These are phyloP conservation scores for Oscheius sp. DNA, from an alignment of 2,888 invertebrate species.

Conservation along the genomic window DNA sequence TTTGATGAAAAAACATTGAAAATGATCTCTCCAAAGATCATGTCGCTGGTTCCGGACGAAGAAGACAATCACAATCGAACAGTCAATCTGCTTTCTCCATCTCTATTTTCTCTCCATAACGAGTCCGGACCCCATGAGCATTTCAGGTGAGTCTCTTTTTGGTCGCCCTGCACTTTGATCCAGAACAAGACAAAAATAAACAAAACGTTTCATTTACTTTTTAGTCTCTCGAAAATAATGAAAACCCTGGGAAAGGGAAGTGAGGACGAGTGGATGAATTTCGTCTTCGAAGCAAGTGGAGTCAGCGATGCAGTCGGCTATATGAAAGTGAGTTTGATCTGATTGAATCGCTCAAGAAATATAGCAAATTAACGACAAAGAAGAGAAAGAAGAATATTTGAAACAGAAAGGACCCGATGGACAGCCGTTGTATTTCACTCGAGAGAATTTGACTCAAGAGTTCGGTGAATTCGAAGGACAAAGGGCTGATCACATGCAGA, in stretches of 20 bases:
- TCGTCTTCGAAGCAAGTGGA: constrained; percentile 67
- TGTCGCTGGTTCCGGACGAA: constrained; percentile 62
- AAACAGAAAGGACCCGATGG: constrained; percentile 38
- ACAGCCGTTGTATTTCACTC: constrained; percentile 40
- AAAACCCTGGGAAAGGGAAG: constrained; percentile 36
- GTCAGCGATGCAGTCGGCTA: constrained; percentile 49
- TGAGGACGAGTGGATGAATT: constrained; percentile 64
- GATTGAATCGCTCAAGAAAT: neutral
- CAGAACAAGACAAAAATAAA: constrained; percentile 1
- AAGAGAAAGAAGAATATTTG: constrained; percentile 38
- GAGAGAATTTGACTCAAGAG: constrained; percentile 40
- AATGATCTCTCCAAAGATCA: constrained; percentile 62
- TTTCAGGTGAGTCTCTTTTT: constrained; percentile 1
- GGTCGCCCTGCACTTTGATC: neutral
- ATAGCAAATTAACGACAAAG: constrained; percentile 32
- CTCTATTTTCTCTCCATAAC: constrained; percentile 60
- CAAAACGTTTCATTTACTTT: neutral
- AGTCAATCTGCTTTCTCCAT: constrained; percentile 59
- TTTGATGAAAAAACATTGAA: constrained; percentile 63
- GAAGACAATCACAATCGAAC: constrained; percentile 36
- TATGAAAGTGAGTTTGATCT: constrained; percentile 7
- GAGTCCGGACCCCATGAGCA: constrained; percentile 35
- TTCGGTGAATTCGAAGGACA: constrained; percentile 38
- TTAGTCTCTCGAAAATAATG: constrained; percentile 36
- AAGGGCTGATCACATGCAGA: constrained; percentile 44